Percentiles rank a stretch among this genome's conserved stretches.
Evolutionary conservation across 2,113 vertebrate species (phyloP).

Genomic region (Hemiscyllium ocellatum): DNA sequence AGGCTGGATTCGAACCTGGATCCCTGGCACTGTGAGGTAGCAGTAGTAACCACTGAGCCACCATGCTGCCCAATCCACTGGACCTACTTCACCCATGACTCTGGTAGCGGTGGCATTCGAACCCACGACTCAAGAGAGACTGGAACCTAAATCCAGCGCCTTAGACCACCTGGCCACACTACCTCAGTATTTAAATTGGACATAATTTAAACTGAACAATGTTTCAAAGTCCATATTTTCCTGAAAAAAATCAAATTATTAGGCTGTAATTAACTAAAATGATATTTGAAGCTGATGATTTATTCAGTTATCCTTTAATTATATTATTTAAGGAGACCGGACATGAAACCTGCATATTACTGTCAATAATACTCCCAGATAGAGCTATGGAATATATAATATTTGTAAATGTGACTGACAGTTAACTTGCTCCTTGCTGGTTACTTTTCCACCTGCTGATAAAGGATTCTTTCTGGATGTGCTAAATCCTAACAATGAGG

Average conservation of each 20-base stretch:
- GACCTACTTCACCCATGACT: no score
- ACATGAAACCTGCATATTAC: not conserved
- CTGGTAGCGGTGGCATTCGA: no score
- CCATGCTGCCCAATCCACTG: no score
- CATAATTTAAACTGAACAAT: not conserved
- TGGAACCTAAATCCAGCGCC: no score
- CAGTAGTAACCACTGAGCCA: no score
- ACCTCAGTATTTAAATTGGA: not conserved
- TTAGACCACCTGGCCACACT: no score
- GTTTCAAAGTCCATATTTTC: not conserved
- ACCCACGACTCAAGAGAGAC: no score
- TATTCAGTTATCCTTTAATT: not conserved
- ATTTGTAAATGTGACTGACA: no score
- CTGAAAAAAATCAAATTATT: not conserved
- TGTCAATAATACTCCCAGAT: not conserved
- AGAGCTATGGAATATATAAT: no score
- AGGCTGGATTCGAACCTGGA: no score
- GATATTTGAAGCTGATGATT: not conserved
- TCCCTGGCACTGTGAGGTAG: no score
- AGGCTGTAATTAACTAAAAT: not conserved
- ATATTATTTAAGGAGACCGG: not conserved
- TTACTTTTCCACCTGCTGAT: not conserved
- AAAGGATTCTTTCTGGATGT: no score
- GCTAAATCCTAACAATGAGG: not conserved
- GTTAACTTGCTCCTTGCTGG: not conserved